Base-by-base conservation (phyloP, 30 jellyfish, hydroid and myxozoan species). In the Sanderia malayensis region DNA sequence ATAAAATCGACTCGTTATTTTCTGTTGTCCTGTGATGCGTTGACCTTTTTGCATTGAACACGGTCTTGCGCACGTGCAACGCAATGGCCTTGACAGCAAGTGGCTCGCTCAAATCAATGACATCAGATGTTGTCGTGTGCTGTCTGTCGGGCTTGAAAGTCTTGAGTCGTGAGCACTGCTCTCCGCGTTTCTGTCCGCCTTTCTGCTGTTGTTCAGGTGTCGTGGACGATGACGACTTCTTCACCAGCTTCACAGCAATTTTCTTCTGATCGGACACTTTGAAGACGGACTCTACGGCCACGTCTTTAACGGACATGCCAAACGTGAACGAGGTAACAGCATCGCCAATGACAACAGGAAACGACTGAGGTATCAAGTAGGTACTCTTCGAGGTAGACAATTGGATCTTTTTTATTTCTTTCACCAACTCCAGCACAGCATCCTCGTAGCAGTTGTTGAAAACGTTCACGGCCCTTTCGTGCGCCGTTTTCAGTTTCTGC, bases 11-110 rank as follows among this genome's bases (percentile, higher is more conserved):
- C 25, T 15, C 24, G 8, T 49, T 7, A 19, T 11, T 24, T 49
- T n/a, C n/a, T n/a, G n/a, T n/a, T n/a, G n/a, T n/a, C n/a, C n/a
- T n/a, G n/a, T n/a, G n/a, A n/a, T n/a, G n/a, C n/a, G n/a, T n/a
- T n/a, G n/a, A 49, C 18, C 18, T 49, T 24, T 49, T 64, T 13
- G 63, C 22, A 2, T 63, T 44, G 11, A 44, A 31, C 8, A 64
- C 74, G 28, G 80, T 64, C 46, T 63, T 76, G 4, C 88, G 80
- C 64, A 63, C 25, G 34, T 26, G 70, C 41, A 76, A 58, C 53
- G 47, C 80, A 19, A 76, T 76, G 34, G 80, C 66, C 0, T 68
- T 67, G 23, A 76, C 80, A 34, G 88, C 76, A 22, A 76, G 80
- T 7, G 88, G 86, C 3, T 41, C 30, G 67, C 37, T 44, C 2